phyloP scores from a whole-genome alignment of 2,797 vertebrate species.

The Gallinago nigripennis region DNA sequence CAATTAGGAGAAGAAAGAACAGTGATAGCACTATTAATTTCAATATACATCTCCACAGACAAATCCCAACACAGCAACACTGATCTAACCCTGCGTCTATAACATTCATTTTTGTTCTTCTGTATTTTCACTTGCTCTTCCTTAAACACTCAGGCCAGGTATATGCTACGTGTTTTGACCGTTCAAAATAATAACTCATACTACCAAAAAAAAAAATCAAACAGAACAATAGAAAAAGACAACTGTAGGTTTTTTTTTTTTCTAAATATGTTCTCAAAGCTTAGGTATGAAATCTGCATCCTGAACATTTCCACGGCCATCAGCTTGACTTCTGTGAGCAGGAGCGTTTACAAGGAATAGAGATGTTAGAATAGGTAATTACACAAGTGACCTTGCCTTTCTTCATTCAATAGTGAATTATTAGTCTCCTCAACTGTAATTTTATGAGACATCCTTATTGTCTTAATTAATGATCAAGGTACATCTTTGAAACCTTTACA shows the following conservation, averaged over 20 bases:
- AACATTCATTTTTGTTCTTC: not conserved
- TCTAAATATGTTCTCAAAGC: not conserved
- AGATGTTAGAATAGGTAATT: conserved; percentile 31
- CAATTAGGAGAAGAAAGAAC: not conserved
- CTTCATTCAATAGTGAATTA: not conserved
- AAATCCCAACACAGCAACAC: not conserved
- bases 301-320: not conserved
- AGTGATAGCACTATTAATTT: not conserved
- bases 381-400: conserved; percentile 24
- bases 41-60: not conserved
- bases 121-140: not conserved
- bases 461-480: conserved; percentile 33
- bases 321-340: not conserved
- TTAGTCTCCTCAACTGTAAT: conserved; percentile 1
- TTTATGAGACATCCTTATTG: conserved; percentile 31
- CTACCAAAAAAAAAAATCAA: not conserved
- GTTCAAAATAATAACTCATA: not conserved
- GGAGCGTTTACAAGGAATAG: conserved; percentile 5
- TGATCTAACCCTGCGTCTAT: not conserved
- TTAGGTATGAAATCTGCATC: not conserved
- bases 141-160: not conserved
- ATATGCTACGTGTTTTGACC: not conserved
- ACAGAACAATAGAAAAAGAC: not conserved
- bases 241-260: not conserved
- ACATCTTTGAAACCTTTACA: conserved; percentile 15